Percentiles rank a stretch among this genome's conserved stretches.
phyloP scores from a whole-genome alignment of 1,140 invertebrate species.

The Oreohelix idahoensis region DNA sequence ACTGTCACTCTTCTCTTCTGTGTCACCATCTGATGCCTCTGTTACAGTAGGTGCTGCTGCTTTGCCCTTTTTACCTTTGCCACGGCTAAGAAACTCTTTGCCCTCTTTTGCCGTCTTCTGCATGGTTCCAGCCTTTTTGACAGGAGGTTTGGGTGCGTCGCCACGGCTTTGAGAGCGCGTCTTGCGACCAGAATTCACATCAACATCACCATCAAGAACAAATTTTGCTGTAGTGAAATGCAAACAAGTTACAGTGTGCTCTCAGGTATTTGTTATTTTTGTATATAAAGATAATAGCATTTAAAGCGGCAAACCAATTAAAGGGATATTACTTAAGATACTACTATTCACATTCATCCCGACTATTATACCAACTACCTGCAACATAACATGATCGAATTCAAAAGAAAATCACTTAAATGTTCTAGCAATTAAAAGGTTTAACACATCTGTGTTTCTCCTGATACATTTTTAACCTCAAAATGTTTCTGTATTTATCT shows the following conservation, averaged over 20 bases:
- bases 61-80: constrained; percentile 49
- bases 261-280: too few relatives aligned
- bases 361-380: too few relatives aligned
- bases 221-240: constrained; percentile 49
- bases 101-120: constrained; percentile 57
- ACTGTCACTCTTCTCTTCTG: constrained; percentile 13
- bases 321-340: too few relatives aligned
- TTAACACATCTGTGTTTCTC: too few relatives aligned
- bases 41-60: constrained; percentile 16
- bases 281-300: too few relatives aligned
- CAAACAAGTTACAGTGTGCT: not conserved
- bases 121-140: constrained; percentile 58
- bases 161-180: constrained; percentile 54
- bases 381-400: too few relatives aligned
- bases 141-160: constrained; percentile 48
- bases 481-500: not conserved
- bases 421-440: too few relatives aligned
- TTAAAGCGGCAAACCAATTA: too few relatives aligned
- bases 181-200: constrained; percentile 54
- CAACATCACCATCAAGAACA: constrained; percentile 52
- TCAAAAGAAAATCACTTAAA: too few relatives aligned
- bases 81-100: constrained; percentile 55
- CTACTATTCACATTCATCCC: too few relatives aligned
- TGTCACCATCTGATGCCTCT: not conserved
- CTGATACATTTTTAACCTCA: too few relatives aligned